These are phyloP conservation scores for Drosophila nannoptera DNA, from an alignment of 1,140 invertebrate species.

Conservation along the genomic window DNA sequence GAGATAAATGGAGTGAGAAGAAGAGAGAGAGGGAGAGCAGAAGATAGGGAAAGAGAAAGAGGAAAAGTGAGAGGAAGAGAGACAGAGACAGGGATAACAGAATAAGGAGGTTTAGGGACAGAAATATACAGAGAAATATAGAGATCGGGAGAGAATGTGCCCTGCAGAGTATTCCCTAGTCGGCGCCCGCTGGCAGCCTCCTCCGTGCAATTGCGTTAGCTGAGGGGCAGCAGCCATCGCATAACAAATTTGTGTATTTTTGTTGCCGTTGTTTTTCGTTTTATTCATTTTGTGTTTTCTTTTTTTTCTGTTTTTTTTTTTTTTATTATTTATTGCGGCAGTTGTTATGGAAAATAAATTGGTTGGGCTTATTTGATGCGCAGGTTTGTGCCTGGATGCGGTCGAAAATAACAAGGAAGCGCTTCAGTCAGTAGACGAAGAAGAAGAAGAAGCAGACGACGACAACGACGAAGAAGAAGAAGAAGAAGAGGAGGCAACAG, in stretches of 20 bases:
- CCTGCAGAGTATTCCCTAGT: background rate
- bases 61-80: too few relatives aligned
- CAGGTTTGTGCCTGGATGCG: constrained; percentile 43
- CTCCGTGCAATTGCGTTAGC: constrained; percentile 26
- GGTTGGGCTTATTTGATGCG: constrained; percentile 56
- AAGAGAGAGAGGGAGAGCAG: too few relatives aligned
- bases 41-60: too few relatives aligned
- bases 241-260: constrained; percentile 42
- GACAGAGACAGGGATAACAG: too few relatives aligned
- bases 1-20: too few relatives aligned
- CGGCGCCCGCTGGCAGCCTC: background rate
- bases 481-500: too few relatives aligned
- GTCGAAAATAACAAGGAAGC: constrained; percentile 51
- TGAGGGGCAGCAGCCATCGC: constrained; percentile 45
- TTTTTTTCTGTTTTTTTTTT: constrained; percentile 11
- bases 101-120: too few relatives aligned
- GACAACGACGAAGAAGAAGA: too few relatives aligned
- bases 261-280: constrained; percentile 17
- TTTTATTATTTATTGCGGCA: constrained; percentile 13
- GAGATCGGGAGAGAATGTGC: background rate
- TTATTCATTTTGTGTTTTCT: constrained; percentile 15
- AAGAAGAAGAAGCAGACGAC: too few relatives aligned
- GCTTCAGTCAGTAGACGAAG: too few relatives aligned
- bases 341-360: constrained; percentile 71
- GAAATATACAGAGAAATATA: too few relatives aligned